Evolutionary conservation across 2,888 invertebrate genomes (phyloP), one percentile per base, ranked within the genome.

Genomic region (Agrochola litura): DNA sequence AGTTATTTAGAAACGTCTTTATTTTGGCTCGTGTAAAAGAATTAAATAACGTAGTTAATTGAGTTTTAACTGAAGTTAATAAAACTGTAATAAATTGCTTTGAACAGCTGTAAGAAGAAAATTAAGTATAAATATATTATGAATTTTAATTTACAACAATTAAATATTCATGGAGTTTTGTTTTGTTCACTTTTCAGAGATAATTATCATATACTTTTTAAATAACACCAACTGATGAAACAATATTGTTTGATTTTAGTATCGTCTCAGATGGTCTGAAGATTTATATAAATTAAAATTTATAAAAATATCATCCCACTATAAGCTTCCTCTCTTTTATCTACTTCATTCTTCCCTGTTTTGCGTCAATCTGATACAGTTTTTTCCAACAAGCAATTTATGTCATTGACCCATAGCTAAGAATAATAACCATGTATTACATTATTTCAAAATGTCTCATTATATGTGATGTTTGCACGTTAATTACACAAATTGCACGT

Each of bases 401-500:
- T 49, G 52, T 30, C 67, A 67, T 52, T 60, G 58, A 68, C 54
- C 68, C 14, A 4, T 43, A 37, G 1, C 2, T n/a, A 41, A 6
- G n/a, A 52, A 52, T 37, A 76, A 56, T 37, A 74, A 56, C n/a
- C 30, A 61, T 61, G 2, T 16, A 19, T 41, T 22, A 71, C 43
- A 80, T 79, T 37, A 61, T 14, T 77, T 61, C 10, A 54, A 46
- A 81, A 41, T 19, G 1, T 81, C 46, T 58, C 60, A 66, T 30
- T n/a, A 14, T 25, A 52, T 58, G 63, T 69, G 41, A 16, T 54
- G 30, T 80, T 64, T 25, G 19, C 30, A 41, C 49, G 49, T 63
- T 66, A 77, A 61, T 65, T 76, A 83, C 49, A 80, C 46, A 71
- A 61, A 70, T 60, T 41, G 65, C 14, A 54, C 46, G 41, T 60